A percentile compares a stretch with the other conserved stretches of the same genome.
phyloP scores from a whole-genome alignment of 2,888 invertebrate genomes.

The Masnerella sp. region DNA sequence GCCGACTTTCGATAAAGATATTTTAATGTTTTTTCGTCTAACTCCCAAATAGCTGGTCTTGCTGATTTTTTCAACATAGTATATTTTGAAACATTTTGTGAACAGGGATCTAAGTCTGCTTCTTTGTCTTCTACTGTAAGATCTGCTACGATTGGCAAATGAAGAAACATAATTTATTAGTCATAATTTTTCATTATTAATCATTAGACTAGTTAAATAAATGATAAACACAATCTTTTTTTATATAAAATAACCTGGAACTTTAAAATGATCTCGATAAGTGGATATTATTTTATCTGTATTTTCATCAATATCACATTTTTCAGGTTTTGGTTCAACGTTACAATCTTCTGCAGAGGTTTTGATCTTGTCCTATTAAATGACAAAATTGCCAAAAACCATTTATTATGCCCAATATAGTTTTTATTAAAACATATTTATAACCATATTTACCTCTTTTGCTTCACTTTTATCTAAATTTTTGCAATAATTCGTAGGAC shows the following conservation, averaged over 20 bases:
- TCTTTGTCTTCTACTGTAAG: too few relatives aligned
- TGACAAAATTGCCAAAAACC: too few relatives aligned
- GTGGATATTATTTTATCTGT: constrained; percentile 8
- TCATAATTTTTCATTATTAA: too few relatives aligned
- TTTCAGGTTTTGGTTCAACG: too few relatives aligned
- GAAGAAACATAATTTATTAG: too few relatives aligned
- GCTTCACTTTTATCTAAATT: not conserved
- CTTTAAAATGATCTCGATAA: constrained; percentile 23
- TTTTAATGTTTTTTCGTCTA: constrained; percentile 25
- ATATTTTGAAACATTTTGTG: not conserved
- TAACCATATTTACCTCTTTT: not conserved
- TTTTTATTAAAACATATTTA: too few relatives aligned
- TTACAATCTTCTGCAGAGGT: too few relatives aligned
- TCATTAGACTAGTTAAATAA: too few relatives aligned
- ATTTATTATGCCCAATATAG: too few relatives aligned
- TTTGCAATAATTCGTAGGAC: constrained; percentile 22
- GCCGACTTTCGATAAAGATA: constrained; percentile 17
- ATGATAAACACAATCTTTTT: not conserved
- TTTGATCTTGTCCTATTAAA: too few relatives aligned
- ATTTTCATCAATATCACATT: not conserved
- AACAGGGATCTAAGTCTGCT: constrained; percentile 4
- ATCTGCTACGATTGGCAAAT: too few relatives aligned
- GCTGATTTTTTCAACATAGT: constrained; percentile 11
- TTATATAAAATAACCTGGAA: constrained; percentile 8
- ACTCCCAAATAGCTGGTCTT: constrained; percentile 41